phyloP scores from a whole-genome alignment of 2,888 invertebrate genomes.

The Acronicta psi region DNA sequence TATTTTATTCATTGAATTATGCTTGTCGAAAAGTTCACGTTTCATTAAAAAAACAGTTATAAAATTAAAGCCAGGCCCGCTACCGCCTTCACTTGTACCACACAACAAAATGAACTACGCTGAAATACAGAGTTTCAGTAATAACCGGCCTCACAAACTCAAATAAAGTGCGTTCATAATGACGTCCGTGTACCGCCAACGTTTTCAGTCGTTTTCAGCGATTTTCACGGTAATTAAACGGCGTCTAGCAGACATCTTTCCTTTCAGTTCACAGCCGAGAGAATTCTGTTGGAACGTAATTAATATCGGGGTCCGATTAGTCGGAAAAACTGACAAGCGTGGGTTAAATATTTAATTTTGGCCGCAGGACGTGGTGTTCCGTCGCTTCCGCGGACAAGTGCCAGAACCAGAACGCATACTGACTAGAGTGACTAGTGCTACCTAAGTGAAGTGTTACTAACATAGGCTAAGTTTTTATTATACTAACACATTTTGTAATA shows the following conservation, averaged over 20 bases:
- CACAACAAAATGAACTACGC: constrained; percentile 58
- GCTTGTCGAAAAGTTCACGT: too few species aligned
- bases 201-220: constrained; percentile 54
- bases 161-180: constrained; percentile 68
- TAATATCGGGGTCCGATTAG: constrained; percentile 31
- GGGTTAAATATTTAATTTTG: not conserved
- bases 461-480: too few species aligned
- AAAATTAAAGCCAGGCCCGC: not conserved
- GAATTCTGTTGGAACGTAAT: constrained; percentile 27
- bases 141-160: constrained; percentile 66
- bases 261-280: constrained; percentile 37
- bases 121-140: constrained; percentile 66
- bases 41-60: not conserved
- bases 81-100: constrained; percentile 16
- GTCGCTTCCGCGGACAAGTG: too few species aligned
- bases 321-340: not conserved
- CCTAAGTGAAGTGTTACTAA: too few species aligned
- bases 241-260: constrained; percentile 49
- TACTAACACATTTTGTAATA: too few species aligned
- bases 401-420: too few species aligned
- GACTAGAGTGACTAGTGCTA: too few species aligned
- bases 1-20: too few species aligned
- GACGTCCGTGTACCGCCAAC: constrained; percentile 52
- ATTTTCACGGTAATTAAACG: constrained; percentile 68
- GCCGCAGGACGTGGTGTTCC: too few species aligned